Evolutionary conservation across 2,113 vertebrate species (phyloP), one percentile per base, ranked within the genome.

Genomic region (Podiceps cristatus): DNA sequence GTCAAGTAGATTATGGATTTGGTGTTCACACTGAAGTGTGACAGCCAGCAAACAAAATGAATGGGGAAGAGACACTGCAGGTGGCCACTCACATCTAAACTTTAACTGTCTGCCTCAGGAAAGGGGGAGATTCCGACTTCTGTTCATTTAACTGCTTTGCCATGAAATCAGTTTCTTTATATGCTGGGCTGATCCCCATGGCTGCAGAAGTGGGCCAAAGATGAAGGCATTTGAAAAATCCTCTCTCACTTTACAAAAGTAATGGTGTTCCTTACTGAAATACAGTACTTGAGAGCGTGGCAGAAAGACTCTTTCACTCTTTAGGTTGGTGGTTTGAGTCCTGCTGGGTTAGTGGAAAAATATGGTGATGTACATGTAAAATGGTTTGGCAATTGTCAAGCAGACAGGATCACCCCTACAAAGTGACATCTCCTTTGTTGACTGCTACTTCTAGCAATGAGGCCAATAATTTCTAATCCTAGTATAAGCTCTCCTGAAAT

Each of bases 21-120:
- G 9, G 4, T 50, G 47, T 86, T 35, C 24, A 60, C 20, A 3
- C 20, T 24, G 7, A 69, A 52, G 35, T 28, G 15, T 68, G 24
- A 27, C 23, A 59, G n/a, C 58, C 42, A 58, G 22, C 25, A 79
- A 69, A 69, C 5, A 58, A 63, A 91, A 63, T 3, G 5, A 56
- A 55, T 20, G 7, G 7, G 3, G 2, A 17, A 5, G 22, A 68
- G 27, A 13, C 18, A 56, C 35, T 40, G 55, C 2, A 0, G 16
- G 2, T 72, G n/a, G 22, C 25, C 25, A 44, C 11, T 18, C 8
- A 16, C 1, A 0, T 19, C 35, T 23, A n/a, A 17, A 45, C 31
- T 66, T 63, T 33, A 59, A 17, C 58, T 60, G 8, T 73, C 35
- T 78, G 47, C n/a, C 47, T 67, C 28, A 78, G 72, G 18, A 74